Evolutionary conservation across 1,140 invertebrate genomes (phyloP).

Genomic region (Drosophila ironensis): DNA sequence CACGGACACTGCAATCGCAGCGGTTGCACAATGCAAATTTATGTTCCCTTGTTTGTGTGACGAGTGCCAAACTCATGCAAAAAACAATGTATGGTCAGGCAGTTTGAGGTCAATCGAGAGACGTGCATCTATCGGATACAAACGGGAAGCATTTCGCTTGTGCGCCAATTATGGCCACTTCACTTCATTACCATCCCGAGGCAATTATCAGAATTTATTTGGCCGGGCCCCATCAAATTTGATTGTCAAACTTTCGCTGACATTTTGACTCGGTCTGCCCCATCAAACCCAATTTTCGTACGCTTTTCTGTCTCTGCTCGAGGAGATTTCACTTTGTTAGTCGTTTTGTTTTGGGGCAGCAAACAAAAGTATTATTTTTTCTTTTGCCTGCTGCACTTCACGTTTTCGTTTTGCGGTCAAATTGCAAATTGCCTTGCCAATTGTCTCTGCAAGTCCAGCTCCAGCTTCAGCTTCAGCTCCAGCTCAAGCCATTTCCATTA

Average conservation of each 20-base stretch:
- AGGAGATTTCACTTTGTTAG: conserved; percentile 60
- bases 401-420: conserved; percentile 73
- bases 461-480: conserved; percentile 9
- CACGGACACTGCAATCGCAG: conserved; percentile 38
- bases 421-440: conserved; percentile 63
- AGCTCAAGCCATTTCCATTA: conserved; percentile 4
- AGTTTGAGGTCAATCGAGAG: conserved; percentile 1
- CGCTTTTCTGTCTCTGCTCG: conserved; percentile 42
- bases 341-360: conserved; percentile 9
- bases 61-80: background rate
- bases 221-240: conserved; percentile 32
- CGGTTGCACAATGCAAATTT: conserved; percentile 40
- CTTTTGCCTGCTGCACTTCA: conserved; percentile 21
- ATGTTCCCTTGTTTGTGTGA: conserved; percentile 10
- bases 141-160: background rate
- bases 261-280: conserved; percentile 40
- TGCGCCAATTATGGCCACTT: background rate
- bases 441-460: conserved; percentile 44
- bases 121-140: background rate
- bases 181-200: background rate
- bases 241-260: conserved; percentile 50
- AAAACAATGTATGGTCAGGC: background rate
- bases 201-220: conserved; percentile 43
- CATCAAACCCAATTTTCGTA: conserved; percentile 39
- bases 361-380: background rate